Conservation (phyloP, 2,797 vertebrate genomes). For the Schizopygopsis malacanthus region DNA sequence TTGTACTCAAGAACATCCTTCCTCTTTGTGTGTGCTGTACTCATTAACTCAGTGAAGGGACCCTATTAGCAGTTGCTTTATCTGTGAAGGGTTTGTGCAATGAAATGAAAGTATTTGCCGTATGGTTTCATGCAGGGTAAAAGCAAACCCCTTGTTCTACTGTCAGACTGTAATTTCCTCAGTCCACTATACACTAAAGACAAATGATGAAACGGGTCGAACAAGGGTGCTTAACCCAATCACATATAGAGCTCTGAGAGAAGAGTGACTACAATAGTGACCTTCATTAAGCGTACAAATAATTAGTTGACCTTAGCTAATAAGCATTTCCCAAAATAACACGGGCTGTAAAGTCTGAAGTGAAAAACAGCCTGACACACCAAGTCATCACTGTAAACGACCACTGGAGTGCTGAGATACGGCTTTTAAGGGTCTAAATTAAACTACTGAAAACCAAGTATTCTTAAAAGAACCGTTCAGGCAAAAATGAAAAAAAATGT, state of each 20-base stretch:
- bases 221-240: conserved; percentile 78
- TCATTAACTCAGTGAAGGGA: conserved; percentile 15
- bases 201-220: conserved; percentile 73
- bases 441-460: conserved; percentile 26
- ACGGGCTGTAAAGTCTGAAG: conserved; percentile 65
- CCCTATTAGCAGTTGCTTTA: conserved; percentile 6
- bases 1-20: conserved; percentile 15
- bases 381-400: conserved; percentile 45
- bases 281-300: conserved; percentile 83
- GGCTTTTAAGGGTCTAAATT: conserved; percentile 15
- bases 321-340: conserved; percentile 71
- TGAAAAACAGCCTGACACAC: conserved; percentile 71
- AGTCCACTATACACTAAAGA: conserved; percentile 71
- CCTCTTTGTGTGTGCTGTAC: neutral
- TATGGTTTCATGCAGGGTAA: conserved; percentile 27
- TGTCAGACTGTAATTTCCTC: conserved; percentile 59
- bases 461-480: neutral
- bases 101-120: conserved; percentile 29
- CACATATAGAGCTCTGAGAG: conserved; percentile 70
- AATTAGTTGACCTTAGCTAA: conserved; percentile 83
- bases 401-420: conserved; percentile 18
- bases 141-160: conserved; percentile 45
- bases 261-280: conserved; percentile 75
- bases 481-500: neutral
- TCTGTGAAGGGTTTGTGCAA: conserved; percentile 55